These are phyloP conservation scores for Aphidius ervi DNA, from an alignment of 1,140 invertebrate genomes.

Conservation along the genomic window DNA sequence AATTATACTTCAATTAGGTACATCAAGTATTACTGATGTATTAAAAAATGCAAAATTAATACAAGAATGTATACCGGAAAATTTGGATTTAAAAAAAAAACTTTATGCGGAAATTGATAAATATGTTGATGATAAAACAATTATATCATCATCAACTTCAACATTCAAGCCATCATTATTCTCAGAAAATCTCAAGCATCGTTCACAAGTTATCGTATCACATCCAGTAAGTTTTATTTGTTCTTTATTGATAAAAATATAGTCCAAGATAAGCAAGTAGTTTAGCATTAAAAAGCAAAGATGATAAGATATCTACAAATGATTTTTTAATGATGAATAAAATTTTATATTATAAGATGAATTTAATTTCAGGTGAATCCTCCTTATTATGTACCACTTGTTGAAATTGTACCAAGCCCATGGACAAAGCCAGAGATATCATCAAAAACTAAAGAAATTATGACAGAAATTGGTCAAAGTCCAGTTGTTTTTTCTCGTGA, in stretches of 20 bases:
- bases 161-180: conserved; percentile 85
- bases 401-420: conserved; percentile 90
- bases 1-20: conserved; percentile 50
- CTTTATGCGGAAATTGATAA: conserved; percentile 76
- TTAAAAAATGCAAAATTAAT: conserved; percentile 71
- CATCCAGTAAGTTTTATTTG: conserved; percentile 69
- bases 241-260: background rate
- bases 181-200: conserved; percentile 73
- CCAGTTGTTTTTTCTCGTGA: conserved; percentile 83
- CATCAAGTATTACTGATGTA: conserved; percentile 61
- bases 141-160: conserved; percentile 87
- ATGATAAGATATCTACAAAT: background rate
- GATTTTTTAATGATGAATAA: conserved; percentile 3
- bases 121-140: conserved; percentile 66
- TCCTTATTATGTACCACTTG: conserved; percentile 90
- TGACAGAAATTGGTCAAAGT: conserved; percentile 85
- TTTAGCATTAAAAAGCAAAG: background rate
- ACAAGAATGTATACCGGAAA: conserved; percentile 92
- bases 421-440: conserved; percentile 76
- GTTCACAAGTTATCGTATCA: conserved; percentile 71
- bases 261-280: conserved; percentile 3
- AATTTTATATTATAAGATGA: background rate
- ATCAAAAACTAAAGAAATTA: conserved; percentile 66
- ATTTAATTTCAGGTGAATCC: conserved; percentile 72
- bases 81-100: conserved; percentile 77